Evolutionary conservation across 2,113 vertebrate genomes (phyloP).

Genomic region (Uria lomvia): DNA sequence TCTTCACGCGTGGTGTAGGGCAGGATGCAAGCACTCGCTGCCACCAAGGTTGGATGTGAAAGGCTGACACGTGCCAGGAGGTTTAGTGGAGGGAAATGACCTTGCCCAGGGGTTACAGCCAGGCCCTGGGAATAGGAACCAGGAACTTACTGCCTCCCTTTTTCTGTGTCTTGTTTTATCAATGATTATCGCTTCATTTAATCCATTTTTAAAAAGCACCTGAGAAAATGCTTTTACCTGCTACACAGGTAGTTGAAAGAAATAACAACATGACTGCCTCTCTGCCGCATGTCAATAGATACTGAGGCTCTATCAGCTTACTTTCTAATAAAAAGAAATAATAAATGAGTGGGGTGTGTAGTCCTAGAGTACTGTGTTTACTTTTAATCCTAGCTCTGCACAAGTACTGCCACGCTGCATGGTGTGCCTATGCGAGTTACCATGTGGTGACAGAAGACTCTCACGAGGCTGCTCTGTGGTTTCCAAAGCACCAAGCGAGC

Average conservation of each 20-base stretch:
- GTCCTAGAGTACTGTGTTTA: not conserved
- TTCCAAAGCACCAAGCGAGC: not conserved
- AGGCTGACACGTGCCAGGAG: not conserved
- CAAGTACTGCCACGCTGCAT: fast-evolving
- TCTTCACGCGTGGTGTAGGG: not conserved
- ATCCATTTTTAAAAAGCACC: not conserved
- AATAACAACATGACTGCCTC: not conserved
- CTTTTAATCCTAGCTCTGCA: not conserved
- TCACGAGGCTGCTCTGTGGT: not conserved
- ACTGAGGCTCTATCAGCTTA: not conserved
- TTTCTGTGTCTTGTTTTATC: not conserved
- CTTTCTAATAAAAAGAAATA: not conserved
- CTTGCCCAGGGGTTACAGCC: not conserved
- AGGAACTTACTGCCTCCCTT: not conserved
- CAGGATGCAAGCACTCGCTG: not conserved
- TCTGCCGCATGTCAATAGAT: not conserved
- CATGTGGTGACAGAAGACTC: not conserved
- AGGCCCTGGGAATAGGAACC: not conserved
- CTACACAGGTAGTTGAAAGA: not conserved
- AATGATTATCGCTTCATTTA: not conserved
- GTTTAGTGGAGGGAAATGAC: not conserved
- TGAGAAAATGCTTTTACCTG: not conserved
- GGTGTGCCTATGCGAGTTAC: not conserved
- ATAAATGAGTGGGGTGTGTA: not conserved
- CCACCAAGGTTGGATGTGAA: not conserved